Base-by-base conservation (phyloP, 1,140 invertebrate genomes). In the Teleogryllus occipitalis region DNA sequence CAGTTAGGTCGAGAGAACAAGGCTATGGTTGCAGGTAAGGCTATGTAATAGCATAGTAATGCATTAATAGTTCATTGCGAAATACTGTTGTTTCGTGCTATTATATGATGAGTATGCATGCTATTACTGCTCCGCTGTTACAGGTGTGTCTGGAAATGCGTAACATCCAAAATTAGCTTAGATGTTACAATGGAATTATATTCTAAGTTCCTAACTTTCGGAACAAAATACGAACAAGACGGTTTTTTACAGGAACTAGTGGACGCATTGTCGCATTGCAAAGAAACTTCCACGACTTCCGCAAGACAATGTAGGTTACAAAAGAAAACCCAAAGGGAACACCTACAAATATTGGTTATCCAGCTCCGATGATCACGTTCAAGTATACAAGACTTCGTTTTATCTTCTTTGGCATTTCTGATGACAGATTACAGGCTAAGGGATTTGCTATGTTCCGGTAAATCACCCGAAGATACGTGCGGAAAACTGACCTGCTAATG, bases 51-150 rank as follows among this genome's bases (percentile, higher is more conserved):
- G n/a, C n/a, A n/a, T n/a, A n/a, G n/a, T n/a, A n/a, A 72, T 72
- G 54, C n/a, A 12, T 72, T 72, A 72, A 72, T 72, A 72, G 8
- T 72, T 72, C 54, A 72, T 72, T 72, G 54, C n/a, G 54, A 72
- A 72, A 72, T 18, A 72, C 54, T 72, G 18, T 72, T 72, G 54
- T 72, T 18, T 72, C 10, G 54, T 72, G 54, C 54, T 72, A 18
- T 72, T 72, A 12, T 72, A 72, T 72, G 8, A 72, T 72, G 18
- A 72, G 8, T 72, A 72, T 72, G 8, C 54, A 72, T 72, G 18
- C 54, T 72, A 72, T 72, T 72, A 72, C 54, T 72, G 54, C 54
- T 72, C 54, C n/a, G 54, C n/a, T 72, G 54, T 72, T 72, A 18
- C 54, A 72, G 54, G 18, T 72, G 54, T 18, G 18, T 12, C 10